These are phyloP conservation scores for Lymantria dispar DNA, from an alignment of 2,888 invertebrate genomes.

Conservation along the genomic window DNA sequence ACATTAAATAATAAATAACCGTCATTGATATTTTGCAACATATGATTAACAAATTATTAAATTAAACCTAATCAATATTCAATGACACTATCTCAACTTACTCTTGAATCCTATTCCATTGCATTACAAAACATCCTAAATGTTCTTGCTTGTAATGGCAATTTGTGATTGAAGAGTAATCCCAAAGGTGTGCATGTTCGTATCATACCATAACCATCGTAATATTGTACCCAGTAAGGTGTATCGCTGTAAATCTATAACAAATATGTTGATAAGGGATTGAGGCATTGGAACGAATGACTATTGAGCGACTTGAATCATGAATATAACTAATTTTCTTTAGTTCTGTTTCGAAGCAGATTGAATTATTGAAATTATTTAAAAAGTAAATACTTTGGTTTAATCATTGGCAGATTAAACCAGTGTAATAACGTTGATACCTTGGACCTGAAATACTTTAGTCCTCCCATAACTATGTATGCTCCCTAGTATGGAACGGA, in stretches of 20 bases:
- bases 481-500: no score
- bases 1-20: no score
- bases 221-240: slow-evolving; percentile 50
- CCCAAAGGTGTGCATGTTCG: slow-evolving; percentile 50
- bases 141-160: not conserved
- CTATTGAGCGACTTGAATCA: not conserved
- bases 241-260: slow-evolving; percentile 39
- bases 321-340: not conserved
- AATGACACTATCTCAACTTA: slow-evolving; percentile 19
- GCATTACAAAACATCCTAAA: not conserved
- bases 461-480: no score
- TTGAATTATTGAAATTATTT: no score
- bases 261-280: slow-evolving; percentile 22
- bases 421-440: no score
- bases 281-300: slow-evolving; percentile 13
- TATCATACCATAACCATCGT: slow-evolving; percentile 54
- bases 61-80: not conserved
- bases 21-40: no score
- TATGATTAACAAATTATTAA: no score
- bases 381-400: no score
- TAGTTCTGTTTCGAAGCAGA: no score
- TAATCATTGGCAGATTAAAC: no score
- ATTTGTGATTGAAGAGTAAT: not conserved
- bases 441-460: no score
- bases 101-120: slow-evolving; percentile 7